Conservation (phyloP, 2,113 vertebrate species). For the Cichladusa arquata region DNA sequence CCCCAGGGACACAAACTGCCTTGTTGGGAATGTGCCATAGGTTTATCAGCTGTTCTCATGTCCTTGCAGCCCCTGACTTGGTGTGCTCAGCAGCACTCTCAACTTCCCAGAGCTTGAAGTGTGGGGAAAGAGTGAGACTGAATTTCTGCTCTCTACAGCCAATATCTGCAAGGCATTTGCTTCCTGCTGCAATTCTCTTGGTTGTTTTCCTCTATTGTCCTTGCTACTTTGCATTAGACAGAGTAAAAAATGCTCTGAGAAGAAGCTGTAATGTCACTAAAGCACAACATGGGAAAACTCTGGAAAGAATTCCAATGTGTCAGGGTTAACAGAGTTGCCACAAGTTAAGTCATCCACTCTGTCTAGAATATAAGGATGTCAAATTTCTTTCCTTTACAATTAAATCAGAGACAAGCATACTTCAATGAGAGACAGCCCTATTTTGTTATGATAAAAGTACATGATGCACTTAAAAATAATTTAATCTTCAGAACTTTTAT, state of each 20-base stretch:
- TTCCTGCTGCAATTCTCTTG: background rate
- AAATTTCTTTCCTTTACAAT: background rate
- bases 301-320: background rate
- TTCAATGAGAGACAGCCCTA: background rate
- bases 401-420: background rate
- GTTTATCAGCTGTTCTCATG: background rate
- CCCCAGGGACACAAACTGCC: background rate
- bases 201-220: background rate
- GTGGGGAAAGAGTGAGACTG: background rate
- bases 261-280: background rate
- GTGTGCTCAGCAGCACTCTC: background rate
- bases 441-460: background rate
- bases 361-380: background rate
- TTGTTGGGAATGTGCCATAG: fast-evolving
- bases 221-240: background rate
- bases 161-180: background rate
- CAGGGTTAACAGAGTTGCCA: background rate
- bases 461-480: background rate
- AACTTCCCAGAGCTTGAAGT: background rate
- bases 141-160: background rate
- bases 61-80: background rate
- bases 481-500: background rate
- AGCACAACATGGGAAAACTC: background rate
- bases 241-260: background rate
- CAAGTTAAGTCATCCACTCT: background rate